A percentile compares a stretch with the other conserved stretches of the same genome.
These are phyloP conservation scores for Hypomecis atomaria DNA, from an alignment of 2,888 invertebrate species.

Conservation along the genomic window DNA sequence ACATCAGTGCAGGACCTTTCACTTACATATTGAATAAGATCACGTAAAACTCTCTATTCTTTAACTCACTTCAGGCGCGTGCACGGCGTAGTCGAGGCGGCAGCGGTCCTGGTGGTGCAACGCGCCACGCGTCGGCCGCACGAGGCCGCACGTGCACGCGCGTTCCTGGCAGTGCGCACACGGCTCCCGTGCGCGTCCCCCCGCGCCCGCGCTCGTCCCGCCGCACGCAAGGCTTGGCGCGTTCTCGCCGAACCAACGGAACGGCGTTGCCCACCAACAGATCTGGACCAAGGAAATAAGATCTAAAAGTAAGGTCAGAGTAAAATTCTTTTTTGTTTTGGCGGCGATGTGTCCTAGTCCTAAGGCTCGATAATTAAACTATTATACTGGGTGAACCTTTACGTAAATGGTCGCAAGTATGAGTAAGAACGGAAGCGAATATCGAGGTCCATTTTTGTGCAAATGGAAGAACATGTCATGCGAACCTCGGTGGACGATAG, in stretches of 20 bases:
- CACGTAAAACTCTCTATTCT: neutral
- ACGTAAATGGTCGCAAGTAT: too few species aligned
- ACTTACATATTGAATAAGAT: neutral
- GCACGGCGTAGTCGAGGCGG: slow-evolving; percentile 50
- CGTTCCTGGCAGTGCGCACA: slow-evolving; percentile 54
- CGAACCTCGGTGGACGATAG: too few species aligned
- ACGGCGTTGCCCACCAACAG: slow-evolving; percentile 56
- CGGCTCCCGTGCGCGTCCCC: slow-evolving; percentile 39
- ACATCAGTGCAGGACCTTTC: too few species aligned
- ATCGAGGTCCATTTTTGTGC: too few species aligned
- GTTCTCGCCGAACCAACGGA: slow-evolving; percentile 58
- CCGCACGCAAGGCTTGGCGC: slow-evolving; percentile 41
- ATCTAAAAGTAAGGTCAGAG: too few species aligned
- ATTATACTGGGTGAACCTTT: too few species aligned
- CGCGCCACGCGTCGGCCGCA: slow-evolving; percentile 56
- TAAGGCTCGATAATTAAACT: too few species aligned
- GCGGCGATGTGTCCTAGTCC: too few species aligned
- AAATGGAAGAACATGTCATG: too few species aligned
- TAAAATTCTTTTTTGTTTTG: too few species aligned
- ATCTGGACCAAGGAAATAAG: slow-evolving; percentile 49
- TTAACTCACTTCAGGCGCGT: slow-evolving; percentile 56
- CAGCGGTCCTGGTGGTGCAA: slow-evolving; percentile 36
- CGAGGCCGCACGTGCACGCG: slow-evolving; percentile 58
- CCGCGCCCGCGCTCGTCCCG: slow-evolving; percentile 36
- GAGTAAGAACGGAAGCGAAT: too few species aligned